These are phyloP conservation scores for Microcebus tavaratra DNA, from an alignment of 2,113 vertebrate species.

Conservation along the genomic window DNA sequence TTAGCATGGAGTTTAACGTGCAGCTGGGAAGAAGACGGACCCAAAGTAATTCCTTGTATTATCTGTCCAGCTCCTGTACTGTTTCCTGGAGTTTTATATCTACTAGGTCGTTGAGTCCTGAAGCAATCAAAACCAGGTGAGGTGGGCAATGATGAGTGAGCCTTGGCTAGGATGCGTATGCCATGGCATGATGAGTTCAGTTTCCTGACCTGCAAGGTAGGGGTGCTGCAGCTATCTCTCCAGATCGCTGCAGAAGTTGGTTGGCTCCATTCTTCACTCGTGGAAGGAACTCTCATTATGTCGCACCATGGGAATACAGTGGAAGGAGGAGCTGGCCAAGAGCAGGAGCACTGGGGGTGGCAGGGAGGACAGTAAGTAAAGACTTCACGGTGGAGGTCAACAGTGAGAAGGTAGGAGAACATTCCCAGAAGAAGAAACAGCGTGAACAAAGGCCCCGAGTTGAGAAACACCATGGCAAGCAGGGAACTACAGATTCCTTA, in stretches of 20 bases:
- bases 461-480: neutral
- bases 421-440: neutral
- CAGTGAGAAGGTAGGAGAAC: no score
- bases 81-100: neutral
- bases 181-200: neutral
- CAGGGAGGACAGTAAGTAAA: neutral
- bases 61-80: neutral
- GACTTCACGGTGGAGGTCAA: neutral
- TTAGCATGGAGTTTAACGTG: neutral
- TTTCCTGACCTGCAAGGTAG: neutral
- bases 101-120: neutral
- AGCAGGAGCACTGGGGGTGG: no score
- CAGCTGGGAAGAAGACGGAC: neutral
- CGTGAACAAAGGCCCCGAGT: neutral
- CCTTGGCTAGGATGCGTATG: neutral
- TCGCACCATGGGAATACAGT: neutral
- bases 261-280: neutral
- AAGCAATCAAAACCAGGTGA: neutral
- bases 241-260: neutral
- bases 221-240: rapidly evolving
- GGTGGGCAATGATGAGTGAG: neutral
- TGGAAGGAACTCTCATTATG: neutral
- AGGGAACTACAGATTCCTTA: neutral
- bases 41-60: neutral
- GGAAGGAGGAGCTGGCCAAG: no score